Evolutionary conservation across 2,797 vertebrate species (phyloP), one percentile per base, ranked within the genome.

Genomic region (Tauraco hartlaubi): DNA sequence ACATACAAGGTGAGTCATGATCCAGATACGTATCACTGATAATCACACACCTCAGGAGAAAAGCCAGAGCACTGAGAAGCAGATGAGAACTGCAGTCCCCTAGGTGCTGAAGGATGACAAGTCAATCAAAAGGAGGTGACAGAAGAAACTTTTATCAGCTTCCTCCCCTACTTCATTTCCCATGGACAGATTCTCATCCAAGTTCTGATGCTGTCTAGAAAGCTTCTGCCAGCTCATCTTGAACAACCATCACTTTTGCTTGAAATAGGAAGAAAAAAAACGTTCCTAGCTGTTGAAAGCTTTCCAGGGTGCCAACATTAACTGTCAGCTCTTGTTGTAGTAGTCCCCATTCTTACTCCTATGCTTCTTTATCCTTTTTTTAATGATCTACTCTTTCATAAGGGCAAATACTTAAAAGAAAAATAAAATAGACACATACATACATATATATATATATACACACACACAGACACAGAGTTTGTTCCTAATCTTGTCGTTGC

Each of bases 241-340:
- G 31, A 89, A 39, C 59, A 56, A 63, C 37, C 13, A 68, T 26
- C 41, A 54, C 41, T 43, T 43, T 56, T 31, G 22, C 51, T 49
- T 49, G 62, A 91, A 94, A 85, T 9, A 56, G 6, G 28, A 9
- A 10, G 39, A 20, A 22, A 43, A 49, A 55, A 39, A 33, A 31
- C 56, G 11, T 28, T 84, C 33, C 48, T 22, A 59, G 17, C 5
- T 78, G 49, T 22, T 93, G 88, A 88, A 91, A 91, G 6, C 23
- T 84, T 96, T 82, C 49, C 86, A 88, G 35, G 12, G 29, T 46
- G 41, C 29, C 75, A 85, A 37, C 29, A 54, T 54, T 17, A 85
- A 79, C 44, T 58, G 73, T 31, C 75, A 94, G 1, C 46, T 84
- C 49, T 49, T 33, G 20, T 37, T 91, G 61, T 76, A 82, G 44